Conservation (phyloP, 1,140 invertebrate species). For the Musca vetustissima region DNA sequence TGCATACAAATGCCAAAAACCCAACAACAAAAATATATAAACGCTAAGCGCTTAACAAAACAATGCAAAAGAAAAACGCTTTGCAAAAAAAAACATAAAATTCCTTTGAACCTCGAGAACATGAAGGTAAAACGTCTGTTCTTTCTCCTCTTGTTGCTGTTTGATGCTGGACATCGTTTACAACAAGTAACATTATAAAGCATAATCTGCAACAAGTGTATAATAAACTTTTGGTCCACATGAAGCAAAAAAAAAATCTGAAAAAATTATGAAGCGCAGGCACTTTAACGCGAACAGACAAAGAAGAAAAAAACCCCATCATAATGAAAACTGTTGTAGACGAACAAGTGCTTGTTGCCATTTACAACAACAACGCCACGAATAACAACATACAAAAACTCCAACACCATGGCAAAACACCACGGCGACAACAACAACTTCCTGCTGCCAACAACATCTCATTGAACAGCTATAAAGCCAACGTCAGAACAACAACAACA, state of each 20-base stretch:
- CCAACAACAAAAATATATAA: background rate
- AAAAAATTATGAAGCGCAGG: background rate
- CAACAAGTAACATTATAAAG: slow-evolving; percentile 20
- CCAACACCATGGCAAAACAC: background rate
- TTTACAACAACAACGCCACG: slow-evolving; percentile 18
- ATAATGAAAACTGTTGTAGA: background rate
- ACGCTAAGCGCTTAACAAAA: slow-evolving; percentile 3
- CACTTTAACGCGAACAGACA: background rate
- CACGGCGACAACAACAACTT: background rate
- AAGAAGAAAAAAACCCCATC: background rate
- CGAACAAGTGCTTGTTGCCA: slow-evolving; percentile 14
- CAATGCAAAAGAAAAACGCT: background rate
- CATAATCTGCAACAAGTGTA: slow-evolving; percentile 18
- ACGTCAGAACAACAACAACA: background rate
- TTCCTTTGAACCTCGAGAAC: background rate
- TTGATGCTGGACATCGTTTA: background rate
- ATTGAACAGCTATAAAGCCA: background rate
- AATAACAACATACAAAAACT: background rate
- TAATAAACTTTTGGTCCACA: slow-evolving; percentile 8
- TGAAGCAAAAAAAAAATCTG: background rate
- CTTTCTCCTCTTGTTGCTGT: background rate
- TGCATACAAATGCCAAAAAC: slow-evolving; percentile 2
- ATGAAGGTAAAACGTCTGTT: background rate
- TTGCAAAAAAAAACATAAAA: background rate
- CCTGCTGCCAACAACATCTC: too few relatives aligned